Conservation (phyloP, 2,797 vertebrate genomes). For the Cossypha niveicapilla region DNA sequence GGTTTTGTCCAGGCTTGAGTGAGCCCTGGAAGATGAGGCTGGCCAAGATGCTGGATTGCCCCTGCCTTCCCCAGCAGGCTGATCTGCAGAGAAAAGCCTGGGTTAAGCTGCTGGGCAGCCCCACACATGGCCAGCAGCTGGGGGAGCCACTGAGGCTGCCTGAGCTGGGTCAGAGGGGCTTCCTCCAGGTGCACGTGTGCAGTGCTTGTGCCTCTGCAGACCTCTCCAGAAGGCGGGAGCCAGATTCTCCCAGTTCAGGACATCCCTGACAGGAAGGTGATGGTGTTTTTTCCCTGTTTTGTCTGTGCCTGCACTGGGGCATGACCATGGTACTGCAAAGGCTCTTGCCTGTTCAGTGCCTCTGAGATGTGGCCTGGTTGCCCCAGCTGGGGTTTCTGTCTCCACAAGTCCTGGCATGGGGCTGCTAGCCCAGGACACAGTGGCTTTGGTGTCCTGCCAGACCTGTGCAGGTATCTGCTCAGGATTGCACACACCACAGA, state of each 20-base stretch:
- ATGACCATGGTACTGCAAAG: rapidly evolving
- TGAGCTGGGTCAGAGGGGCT: not conserved
- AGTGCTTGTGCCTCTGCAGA: not conserved
- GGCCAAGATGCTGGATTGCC: not conserved
- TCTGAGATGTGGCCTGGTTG: not conserved
- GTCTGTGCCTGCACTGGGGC: not conserved
- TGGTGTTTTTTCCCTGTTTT: not conserved
- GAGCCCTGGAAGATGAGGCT: not conserved
- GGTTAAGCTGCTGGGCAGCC: not conserved
- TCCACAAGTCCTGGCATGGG: not conserved
- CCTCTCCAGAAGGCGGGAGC: not conserved
- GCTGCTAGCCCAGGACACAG: not conserved
- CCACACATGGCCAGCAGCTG: not conserved
- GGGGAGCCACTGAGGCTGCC: not conserved
- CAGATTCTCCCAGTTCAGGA: not conserved
- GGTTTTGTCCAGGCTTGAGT: constrained; percentile 51
- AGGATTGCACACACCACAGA: not conserved
- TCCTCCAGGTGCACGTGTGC: not conserved
- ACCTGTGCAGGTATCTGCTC: not conserved
- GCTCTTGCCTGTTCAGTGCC: too few species aligned
- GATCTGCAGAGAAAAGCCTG: not conserved
- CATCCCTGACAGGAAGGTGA: not conserved
- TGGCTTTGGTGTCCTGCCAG: not conserved
- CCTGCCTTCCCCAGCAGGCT: not conserved
- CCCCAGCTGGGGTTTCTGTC: not conserved